Evolutionary conservation across 2,888 invertebrate genomes (phyloP).

Genomic region (Drosophila picticornis): DNA sequence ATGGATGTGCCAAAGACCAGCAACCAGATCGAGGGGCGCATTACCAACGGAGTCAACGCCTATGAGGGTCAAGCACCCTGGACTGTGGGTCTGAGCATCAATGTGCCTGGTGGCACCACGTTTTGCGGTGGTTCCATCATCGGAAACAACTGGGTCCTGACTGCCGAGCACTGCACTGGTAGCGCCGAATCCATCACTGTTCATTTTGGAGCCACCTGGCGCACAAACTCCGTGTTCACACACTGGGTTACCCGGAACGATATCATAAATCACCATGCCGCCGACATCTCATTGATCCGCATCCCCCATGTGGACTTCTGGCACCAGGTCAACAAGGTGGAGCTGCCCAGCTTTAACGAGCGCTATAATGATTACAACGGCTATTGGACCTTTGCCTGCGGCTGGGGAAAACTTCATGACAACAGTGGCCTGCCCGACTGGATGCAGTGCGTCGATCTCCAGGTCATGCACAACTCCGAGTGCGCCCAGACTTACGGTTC

Average conservation of each 20-base stretch:
- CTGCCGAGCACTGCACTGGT: slow-evolving; percentile 78
- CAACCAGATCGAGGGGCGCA: slow-evolving; percentile 60
- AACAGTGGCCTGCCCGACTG: slow-evolving; percentile 60
- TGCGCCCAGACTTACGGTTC: slow-evolving; percentile 68
- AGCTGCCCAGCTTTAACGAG: slow-evolving; percentile 56
- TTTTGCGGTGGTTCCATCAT: slow-evolving; percentile 81
- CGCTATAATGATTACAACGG: slow-evolving; percentile 57
- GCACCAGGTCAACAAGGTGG: slow-evolving; percentile 51
- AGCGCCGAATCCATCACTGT: slow-evolving; percentile 58
- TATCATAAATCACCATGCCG: slow-evolving; percentile 56
- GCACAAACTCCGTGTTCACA: slow-evolving; percentile 62
- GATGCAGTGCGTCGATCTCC: slow-evolving; percentile 81
- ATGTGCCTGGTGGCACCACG: slow-evolving; percentile 46
- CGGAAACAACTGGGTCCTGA: slow-evolving; percentile 68
- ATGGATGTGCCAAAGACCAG: slow-evolving; percentile 52
- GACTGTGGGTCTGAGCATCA: slow-evolving; percentile 71
- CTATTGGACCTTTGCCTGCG: slow-evolving; percentile 62
- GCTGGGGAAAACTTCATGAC: slow-evolving; percentile 76
- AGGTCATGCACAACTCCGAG: slow-evolving; percentile 78
- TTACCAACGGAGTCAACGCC: slow-evolving; percentile 73
- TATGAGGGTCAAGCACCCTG: slow-evolving; percentile 70
- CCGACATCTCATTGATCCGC: slow-evolving; percentile 71
- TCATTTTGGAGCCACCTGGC: slow-evolving; percentile 67
- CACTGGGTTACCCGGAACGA: slow-evolving; percentile 58
- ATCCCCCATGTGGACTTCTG: slow-evolving; percentile 65